Evolutionary conservation across 1,140 invertebrate genomes (phyloP).

Genomic region (Sminthurides bifidus): DNA sequence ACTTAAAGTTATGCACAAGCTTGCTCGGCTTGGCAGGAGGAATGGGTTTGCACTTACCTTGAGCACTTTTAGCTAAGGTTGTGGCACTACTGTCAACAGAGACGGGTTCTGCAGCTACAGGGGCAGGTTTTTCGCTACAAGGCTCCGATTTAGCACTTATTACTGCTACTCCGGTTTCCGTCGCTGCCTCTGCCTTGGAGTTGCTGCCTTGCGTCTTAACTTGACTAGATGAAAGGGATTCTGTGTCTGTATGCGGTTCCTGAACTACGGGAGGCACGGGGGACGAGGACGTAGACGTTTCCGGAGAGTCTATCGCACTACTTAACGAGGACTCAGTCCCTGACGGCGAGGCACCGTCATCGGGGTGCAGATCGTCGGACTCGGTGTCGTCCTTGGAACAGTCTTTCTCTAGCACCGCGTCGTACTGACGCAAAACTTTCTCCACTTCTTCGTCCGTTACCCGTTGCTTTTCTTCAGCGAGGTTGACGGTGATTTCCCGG

Average conservation of each 20-base stretch:
- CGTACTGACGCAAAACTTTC: not conserved
- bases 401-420: not conserved
- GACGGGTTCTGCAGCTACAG: not conserved
- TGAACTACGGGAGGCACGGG: constrained; percentile 8
- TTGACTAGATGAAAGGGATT: not conserved
- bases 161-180: constrained; percentile 2
- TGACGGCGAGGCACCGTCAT: not conserved
- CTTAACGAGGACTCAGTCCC: constrained; percentile 9
- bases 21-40: constrained; percentile 9
- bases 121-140: not conserved
- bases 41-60: constrained; percentile 28
- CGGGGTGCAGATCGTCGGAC: not conserved
- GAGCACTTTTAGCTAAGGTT: constrained; percentile 21
- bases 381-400: not conserved
- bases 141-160: not conserved
- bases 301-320: constrained; percentile 3
- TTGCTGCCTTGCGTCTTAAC: not conserved
- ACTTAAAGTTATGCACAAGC: not conserved
- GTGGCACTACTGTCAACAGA: constrained; percentile 3
- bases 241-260: not conserved
- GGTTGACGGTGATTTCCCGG: not conserved
- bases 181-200: not conserved
- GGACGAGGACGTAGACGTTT: constrained; percentile 9
- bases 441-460: not conserved
- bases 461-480: not conserved